Conservation (phyloP, 2,113 vertebrate genomes). For the Nothocercus julius region DNA sequence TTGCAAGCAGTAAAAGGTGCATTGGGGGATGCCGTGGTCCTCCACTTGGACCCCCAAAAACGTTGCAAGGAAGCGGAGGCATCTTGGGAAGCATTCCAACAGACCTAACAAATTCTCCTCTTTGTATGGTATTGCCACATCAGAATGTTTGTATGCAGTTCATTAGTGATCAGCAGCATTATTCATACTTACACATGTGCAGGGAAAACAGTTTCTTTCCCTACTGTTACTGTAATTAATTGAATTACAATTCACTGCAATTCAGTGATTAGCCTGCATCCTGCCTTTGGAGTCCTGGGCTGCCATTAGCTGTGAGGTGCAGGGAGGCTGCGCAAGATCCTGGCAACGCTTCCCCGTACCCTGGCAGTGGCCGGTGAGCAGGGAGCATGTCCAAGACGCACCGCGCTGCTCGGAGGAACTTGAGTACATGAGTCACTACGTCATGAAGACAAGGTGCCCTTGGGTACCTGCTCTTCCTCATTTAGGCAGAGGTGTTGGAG, state of each 20-base stretch:
- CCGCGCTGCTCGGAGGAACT: background rate
- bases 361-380: background rate
- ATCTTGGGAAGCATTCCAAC: background rate
- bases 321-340: background rate
- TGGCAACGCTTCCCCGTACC: background rate
- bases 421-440: background rate
- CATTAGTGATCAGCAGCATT: background rate
- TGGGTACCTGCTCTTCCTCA: background rate
- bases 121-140: background rate
- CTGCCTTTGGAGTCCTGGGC: conserved; percentile 12
- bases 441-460: background rate
- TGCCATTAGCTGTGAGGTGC: background rate
- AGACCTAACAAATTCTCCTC: background rate
- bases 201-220: background rate
- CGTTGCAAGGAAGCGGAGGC: background rate
- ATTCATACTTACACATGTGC: background rate
- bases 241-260: conserved; percentile 29
- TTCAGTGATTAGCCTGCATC: conserved; percentile 24
- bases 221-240: conserved; percentile 43
- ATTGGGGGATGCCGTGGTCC: background rate
- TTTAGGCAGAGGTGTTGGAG: background rate
- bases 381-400: rapidly evolving
- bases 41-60: background rate
- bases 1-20: background rate
- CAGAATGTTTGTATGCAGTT: background rate